A percentile compares a stretch with the other conserved stretches of the same genome.
phyloP scores from a whole-genome alignment of 2,113 vertebrate species.

The Neogobius melanostomus region DNA sequence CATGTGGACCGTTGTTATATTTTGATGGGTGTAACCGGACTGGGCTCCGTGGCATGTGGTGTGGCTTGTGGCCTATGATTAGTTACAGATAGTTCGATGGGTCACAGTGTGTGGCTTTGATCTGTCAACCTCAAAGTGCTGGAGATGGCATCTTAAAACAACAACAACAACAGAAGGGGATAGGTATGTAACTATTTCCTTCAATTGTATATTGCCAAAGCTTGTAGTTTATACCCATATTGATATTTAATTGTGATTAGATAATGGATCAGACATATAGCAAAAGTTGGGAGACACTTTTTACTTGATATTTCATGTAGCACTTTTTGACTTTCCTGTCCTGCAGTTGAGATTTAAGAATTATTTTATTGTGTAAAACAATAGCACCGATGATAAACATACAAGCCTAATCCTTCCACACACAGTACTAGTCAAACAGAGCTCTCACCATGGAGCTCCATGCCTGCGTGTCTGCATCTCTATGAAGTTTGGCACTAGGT shows the following conservation, averaged over 20 bases:
- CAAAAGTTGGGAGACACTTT: too few relatives aligned
- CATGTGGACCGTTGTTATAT: slow-evolving; percentile 56
- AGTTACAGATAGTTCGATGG: slow-evolving; percentile 70
- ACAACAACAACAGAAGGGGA: slow-evolving; percentile 19
- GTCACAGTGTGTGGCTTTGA: slow-evolving; percentile 51
- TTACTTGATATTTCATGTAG: too few relatives aligned
- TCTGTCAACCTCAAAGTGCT: slow-evolving; percentile 39
- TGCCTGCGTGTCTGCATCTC: slow-evolving; percentile 53
- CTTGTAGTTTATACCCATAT: background rate
- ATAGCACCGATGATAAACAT: background rate
- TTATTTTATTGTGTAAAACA: background rate
- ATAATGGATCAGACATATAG: background rate
- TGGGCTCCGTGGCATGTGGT: slow-evolving; percentile 46
- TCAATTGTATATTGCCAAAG: background rate
- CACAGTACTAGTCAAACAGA: slow-evolving; percentile 37
- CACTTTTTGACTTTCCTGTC: background rate
- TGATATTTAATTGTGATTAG: background rate
- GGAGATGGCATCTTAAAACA: slow-evolving; percentile 24
- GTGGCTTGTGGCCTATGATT: slow-evolving; percentile 66
- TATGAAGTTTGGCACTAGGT: slow-evolving; percentile 72
- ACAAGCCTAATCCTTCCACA: slow-evolving; percentile 19
- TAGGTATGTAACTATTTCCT: background rate
- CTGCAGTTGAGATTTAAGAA: background rate
- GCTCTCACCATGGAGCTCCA: slow-evolving; percentile 56
- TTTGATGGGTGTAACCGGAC: slow-evolving; percentile 64